A percentile compares a stretch with the other conserved stretches of the same genome.
phyloP scores from a whole-genome alignment of 2,113 vertebrate species.

The Macquaria ambigua region DNA sequence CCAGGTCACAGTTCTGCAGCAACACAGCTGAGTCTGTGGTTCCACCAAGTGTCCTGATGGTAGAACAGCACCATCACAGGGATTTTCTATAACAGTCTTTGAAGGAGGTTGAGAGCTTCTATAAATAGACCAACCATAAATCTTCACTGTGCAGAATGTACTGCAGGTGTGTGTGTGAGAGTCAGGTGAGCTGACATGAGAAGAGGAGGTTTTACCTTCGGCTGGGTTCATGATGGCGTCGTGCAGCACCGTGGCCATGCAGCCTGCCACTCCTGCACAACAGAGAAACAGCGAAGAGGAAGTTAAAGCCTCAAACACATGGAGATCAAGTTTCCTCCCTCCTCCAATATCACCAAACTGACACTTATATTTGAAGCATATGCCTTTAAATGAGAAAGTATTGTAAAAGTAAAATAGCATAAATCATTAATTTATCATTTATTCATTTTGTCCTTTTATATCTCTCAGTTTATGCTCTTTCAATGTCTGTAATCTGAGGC shows the following conservation, averaged over 20 bases:
- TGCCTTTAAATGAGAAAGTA: background rate
- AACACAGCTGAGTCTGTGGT: slow-evolving; percentile 33
- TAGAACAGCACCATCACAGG: background rate
- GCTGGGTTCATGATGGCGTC: slow-evolving; percentile 98
- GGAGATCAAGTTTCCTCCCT: background rate
- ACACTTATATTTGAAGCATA: background rate
- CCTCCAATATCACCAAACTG: background rate
- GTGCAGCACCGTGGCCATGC: slow-evolving; percentile 94
- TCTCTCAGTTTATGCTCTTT: too few relatives aligned
- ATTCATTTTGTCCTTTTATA: too few relatives aligned
- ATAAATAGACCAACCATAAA: background rate
- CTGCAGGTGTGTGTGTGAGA: background rate
- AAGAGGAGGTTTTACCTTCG: slow-evolving; percentile 88
- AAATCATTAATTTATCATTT: too few relatives aligned
- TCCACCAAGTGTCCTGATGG: slow-evolving; percentile 49
- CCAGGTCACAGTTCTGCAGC: background rate
- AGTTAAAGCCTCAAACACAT: background rate
- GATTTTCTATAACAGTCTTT: background rate
- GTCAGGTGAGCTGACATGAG: background rate
- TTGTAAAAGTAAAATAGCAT: too few relatives aligned
- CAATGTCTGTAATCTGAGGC: too few relatives aligned
- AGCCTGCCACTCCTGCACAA: slow-evolving; percentile 91
- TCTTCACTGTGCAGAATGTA: background rate
- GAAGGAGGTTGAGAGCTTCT: background rate
- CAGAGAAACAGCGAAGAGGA: slow-evolving; percentile 19